phyloP scores from a whole-genome alignment of 2,797 vertebrate species.

The Chelon labrosus region DNA sequence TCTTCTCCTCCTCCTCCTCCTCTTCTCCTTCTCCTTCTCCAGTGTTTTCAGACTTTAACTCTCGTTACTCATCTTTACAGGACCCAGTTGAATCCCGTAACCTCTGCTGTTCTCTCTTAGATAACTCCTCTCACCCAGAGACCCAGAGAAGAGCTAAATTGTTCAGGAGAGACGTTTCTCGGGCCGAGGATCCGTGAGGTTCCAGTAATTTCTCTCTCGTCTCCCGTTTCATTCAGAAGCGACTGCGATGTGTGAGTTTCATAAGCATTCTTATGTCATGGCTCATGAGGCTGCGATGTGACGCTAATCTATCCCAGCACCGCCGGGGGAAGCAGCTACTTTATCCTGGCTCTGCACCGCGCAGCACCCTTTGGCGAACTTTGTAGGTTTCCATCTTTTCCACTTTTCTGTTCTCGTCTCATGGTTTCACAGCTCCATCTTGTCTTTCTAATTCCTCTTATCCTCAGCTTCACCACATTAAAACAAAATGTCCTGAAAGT shows the following conservation, averaged over 20 bases:
- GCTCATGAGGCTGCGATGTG: conserved; percentile 70
- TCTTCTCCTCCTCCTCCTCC: no score
- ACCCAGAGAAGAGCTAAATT: conserved; percentile 25
- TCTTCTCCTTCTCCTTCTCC: no score
- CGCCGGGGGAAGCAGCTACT: conserved; percentile 70
- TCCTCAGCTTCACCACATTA: conserved; percentile 12
- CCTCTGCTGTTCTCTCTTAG: not conserved
- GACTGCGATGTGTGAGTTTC: conserved; percentile 59
- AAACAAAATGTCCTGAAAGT: conserved; percentile 3
- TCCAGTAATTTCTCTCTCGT: conserved; percentile 60
- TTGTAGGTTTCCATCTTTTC: conserved; percentile 64
- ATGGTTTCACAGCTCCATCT: conserved; percentile 1
- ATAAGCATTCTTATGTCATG: conserved; percentile 75
- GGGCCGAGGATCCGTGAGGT: conserved; percentile 39
- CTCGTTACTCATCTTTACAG: no score
- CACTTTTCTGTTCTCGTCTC: conserved; percentile 14
- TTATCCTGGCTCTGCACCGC: conserved; percentile 43
- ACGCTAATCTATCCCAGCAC: conserved; percentile 77
- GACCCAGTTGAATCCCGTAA: no score
- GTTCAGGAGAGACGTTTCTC: conserved; percentile 27
- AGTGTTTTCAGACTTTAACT: no score
- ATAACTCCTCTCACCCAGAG: not conserved
- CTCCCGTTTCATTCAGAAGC: conserved; percentile 68
- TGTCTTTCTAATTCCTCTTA: conserved; percentile 10
- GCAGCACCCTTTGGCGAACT: conserved; percentile 38